Conservation (phyloP, 2,888 invertebrate genomes). For the Orthosia gothica region DNA sequence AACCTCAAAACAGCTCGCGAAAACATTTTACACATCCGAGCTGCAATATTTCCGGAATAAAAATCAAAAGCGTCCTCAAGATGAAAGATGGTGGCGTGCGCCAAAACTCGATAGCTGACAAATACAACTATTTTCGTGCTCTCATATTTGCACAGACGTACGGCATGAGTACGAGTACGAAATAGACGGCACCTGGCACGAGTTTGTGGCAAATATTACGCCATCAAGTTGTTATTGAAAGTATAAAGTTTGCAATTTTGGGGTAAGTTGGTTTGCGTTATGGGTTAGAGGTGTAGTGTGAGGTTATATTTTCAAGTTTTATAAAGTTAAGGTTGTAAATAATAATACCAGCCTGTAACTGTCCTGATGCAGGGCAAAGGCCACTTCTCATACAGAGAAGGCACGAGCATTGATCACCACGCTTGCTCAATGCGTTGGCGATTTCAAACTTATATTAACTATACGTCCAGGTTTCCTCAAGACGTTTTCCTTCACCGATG, state of each 20-base stretch:
- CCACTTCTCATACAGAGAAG: too few species aligned
- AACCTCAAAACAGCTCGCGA: conserved; percentile 4
- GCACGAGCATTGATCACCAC: too few species aligned
- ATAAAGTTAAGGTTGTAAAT: background rate
- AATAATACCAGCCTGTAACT: too few species aligned
- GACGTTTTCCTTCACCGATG: too few species aligned
- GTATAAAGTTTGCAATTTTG: conserved; percentile 27
- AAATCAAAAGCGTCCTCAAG: conserved; percentile 37
- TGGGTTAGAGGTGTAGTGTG: too few species aligned
- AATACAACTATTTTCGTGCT: conserved; percentile 54
- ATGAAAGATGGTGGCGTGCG: conserved; percentile 38
- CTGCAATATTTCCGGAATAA: conserved; percentile 48
- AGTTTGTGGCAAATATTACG: conserved; percentile 39
- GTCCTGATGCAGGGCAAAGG: too few species aligned
- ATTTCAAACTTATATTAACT: too few species aligned
- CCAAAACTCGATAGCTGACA: conserved; percentile 61
- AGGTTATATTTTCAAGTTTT: background rate
- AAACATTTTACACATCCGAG: conserved; percentile 28
- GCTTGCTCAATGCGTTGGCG: too few species aligned
- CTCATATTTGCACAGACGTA: conserved; percentile 26
- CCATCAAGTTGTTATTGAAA: conserved; percentile 22
- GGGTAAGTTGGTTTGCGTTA: background rate
- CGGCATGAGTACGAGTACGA: background rate
- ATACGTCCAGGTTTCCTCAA: too few species aligned
- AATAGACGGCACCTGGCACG: conserved; percentile 30